Percentiles rank a stretch among this genome's conserved stretches.
phyloP scores from a whole-genome alignment of 2,113 vertebrate species.

The Genyomyrus donnyi region DNA sequence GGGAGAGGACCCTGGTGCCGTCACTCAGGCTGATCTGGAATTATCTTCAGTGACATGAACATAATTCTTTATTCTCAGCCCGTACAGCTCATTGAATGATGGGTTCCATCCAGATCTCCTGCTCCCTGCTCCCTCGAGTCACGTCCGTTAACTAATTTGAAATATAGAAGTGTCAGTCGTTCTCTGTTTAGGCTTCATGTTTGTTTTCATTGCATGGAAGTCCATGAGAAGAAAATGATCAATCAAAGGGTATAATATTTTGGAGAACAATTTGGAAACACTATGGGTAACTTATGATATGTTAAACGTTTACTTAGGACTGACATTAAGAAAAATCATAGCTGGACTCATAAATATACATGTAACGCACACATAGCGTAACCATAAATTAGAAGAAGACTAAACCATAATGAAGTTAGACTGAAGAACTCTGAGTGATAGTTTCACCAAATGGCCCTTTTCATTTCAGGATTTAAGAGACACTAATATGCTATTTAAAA shows the following conservation, averaged over 20 bases:
- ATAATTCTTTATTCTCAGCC: neutral
- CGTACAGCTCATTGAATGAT: neutral
- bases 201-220: neutral
- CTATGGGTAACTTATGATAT: neutral
- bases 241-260: neutral
- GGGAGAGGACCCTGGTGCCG: conserved; percentile 44
- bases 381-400: neutral
- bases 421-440: neutral
- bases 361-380: neutral
- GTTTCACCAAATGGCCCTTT: neutral
- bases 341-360: neutral
- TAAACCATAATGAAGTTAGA: neutral
- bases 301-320: neutral
- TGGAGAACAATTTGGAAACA: neutral
- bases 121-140: neutral
- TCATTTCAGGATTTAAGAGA: conserved; percentile 2
- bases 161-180: neutral
- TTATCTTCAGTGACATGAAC: conserved; percentile 39
- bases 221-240: neutral
- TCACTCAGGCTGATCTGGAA: conserved; percentile 52
- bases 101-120: neutral
- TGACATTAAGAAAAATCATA: conserved; percentile 1
- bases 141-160: neutral
- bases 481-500: neutral
- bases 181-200: neutral